Evolutionary conservation across 37 sponge, comb jelly and placozoan genomes (phyloP).

Genomic region (Haliclona indistincta): DNA sequence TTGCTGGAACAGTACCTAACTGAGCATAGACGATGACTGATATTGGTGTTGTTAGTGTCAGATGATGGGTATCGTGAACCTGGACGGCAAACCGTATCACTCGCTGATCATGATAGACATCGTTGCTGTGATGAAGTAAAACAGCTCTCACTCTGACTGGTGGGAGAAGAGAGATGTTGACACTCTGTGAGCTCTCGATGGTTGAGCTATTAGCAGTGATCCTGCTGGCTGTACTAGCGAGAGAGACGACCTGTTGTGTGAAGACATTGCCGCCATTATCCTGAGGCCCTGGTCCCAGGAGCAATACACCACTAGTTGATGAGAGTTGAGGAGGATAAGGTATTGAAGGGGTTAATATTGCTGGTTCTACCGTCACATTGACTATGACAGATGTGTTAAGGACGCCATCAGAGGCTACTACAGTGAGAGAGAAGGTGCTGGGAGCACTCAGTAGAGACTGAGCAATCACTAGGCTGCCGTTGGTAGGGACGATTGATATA

Average conservation of each 20-base stretch:
- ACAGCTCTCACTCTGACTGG: not conserved
- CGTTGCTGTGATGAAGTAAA: conserved; percentile 18
- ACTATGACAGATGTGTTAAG: not conserved
- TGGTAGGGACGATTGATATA: conserved; percentile 7
- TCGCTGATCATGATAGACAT: conserved; percentile 16
- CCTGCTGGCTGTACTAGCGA: too few relatives aligned
- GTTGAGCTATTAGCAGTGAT: too few relatives aligned
- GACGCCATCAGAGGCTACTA: not conserved
- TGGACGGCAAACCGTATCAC: conserved; percentile 6
- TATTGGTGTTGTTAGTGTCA: not conserved
- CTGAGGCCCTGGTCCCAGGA: too few relatives aligned
- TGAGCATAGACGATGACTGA: not conserved
- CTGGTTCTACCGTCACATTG: not conserved
- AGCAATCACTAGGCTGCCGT: conserved; percentile 21
- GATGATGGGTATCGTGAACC: conserved; percentile 15
- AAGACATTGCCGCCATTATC: too few relatives aligned
- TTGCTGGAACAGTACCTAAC: not conserved
- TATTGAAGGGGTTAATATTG: not conserved
- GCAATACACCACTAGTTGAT: not conserved
- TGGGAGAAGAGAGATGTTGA: not conserved
- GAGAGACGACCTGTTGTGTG: too few relatives aligned
- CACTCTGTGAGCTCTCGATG: too few relatives aligned
- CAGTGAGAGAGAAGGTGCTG: not conserved
- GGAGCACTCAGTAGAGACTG: not conserved
- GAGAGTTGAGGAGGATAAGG: not conserved